Conservation (phyloP, 2,797 vertebrate species). For the Spea hammondii region DNA sequence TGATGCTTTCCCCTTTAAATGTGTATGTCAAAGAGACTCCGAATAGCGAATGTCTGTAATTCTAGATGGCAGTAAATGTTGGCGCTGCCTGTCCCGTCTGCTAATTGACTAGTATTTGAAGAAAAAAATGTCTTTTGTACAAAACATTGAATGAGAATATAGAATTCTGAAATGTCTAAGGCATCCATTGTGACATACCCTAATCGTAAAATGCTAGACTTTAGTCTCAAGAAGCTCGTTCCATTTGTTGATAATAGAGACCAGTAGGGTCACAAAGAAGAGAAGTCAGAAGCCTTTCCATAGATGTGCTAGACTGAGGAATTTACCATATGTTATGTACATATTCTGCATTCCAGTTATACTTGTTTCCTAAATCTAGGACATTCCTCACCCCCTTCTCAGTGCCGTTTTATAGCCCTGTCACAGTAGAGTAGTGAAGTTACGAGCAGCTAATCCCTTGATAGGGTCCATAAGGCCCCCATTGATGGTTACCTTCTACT, state of each 20-base stretch:
- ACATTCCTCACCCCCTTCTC: slow-evolving; percentile 48
- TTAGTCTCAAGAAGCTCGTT: slow-evolving; percentile 20
- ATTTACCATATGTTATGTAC: slow-evolving; percentile 52
- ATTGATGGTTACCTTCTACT: slow-evolving; percentile 38
- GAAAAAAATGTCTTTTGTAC: neutral
- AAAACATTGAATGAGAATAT: slow-evolving; percentile 6
- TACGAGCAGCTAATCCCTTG: slow-evolving; percentile 48
- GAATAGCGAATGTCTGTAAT: neutral
- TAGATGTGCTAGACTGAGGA: slow-evolving; percentile 46
- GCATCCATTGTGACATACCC: slow-evolving; percentile 7
- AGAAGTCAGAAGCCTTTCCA: slow-evolving; percentile 23
- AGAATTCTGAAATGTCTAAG: slow-evolving; percentile 22
- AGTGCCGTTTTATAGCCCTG: slow-evolving; percentile 45
- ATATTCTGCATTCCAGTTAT: slow-evolving; percentile 50
- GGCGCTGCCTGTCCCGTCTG: neutral
- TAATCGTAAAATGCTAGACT: slow-evolving; percentile 15
- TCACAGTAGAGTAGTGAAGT: slow-evolving; percentile 40
- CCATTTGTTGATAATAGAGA: slow-evolving; percentile 45
- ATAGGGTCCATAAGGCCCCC: slow-evolving; percentile 53
- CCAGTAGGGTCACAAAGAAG: slow-evolving; percentile 41
- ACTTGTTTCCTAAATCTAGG: slow-evolving; percentile 46
- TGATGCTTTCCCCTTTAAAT: neutral
- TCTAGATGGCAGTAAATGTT: neutral
- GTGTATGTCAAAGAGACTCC: neutral
- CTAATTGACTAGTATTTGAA: slow-evolving; percentile 11